Conservation (phyloP, 2,113 vertebrate species). For the Misgurnus mizolepis region DNA sequence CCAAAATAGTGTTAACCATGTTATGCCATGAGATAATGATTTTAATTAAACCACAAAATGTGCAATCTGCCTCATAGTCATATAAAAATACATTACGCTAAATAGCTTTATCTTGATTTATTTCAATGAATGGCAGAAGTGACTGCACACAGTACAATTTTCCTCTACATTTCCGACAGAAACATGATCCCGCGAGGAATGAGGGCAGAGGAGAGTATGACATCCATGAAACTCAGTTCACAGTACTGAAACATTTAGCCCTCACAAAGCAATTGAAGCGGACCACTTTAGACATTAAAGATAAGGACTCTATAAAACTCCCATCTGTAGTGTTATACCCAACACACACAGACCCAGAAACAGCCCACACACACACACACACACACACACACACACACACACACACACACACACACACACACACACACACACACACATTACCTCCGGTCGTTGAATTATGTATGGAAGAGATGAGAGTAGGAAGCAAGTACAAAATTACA, state of each 20-base stretch:
- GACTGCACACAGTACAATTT: constrained; percentile 9
- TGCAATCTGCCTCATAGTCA: no score
- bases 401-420: no score
- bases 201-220: neutral
- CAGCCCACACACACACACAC: constrained; percentile 40
- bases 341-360: constrained; percentile 26
- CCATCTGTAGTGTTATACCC: constrained; percentile 42
- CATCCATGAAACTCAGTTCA: constrained; percentile 18
- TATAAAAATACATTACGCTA: neutral
- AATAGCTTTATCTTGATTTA: constrained; percentile 19
- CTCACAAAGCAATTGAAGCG: neutral
- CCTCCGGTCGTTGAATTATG: constrained; percentile 79
- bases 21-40: no score
- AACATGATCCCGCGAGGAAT: constrained; percentile 7
- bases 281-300: constrained; percentile 21
- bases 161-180: neutral
- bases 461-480: constrained; percentile 70
- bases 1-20: neutral
- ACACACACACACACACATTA: constrained; percentile 62
- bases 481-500: constrained; percentile 67
- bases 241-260: neutral
- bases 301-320: neutral
- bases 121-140: neutral
- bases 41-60: no score
- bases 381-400: no score